Evolutionary conservation across 2,797 vertebrate species (phyloP), one percentile per base, ranked within the genome.

Genomic region (Sciaenops ocellatus): DNA sequence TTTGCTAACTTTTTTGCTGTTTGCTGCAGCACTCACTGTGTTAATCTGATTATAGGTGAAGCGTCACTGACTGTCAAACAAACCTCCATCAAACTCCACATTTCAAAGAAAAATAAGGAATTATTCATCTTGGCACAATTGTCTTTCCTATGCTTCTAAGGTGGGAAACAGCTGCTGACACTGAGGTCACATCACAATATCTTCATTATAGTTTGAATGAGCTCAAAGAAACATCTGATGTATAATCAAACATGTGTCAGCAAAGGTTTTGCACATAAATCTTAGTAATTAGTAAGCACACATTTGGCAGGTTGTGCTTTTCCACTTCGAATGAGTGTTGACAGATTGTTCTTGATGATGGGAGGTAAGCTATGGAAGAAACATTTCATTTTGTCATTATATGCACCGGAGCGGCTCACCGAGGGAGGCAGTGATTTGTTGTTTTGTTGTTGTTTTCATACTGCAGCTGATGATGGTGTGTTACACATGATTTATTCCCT

Each of bases 241-340:
- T 47, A 4, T 34, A 16, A 62, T 78, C 48, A 69, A 59, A 62
- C 41, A 74, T 77, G 51, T 64, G 54, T 55, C 70, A 50, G 17
- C 24, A 4, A 55, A 50, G 20, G 28, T 66, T 66, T 61, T 38
- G 1, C n/a, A 48, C 28, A 51, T 79, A 59, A 67, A 51, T 79
- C 72, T 51, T 48, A 15, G 55, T 50, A n/a, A 65, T 73, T 18
- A 44, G 64, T 8, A 3, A 20, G n/a, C 7, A 6, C 28, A 70
- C 3, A 16, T 62, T 50, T 47, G 66, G 46, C 56, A 68, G 26
- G 22, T 41, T 60, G 52, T 34, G 46, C 30, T 54, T 61, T 54
- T 41, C 12, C 48, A 7, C 28, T 18, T 46, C 17, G 0, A 15
- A 24, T 28, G 50, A 50, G 42, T 38, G 46, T 5, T 59, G 64